Percentiles rank a stretch among this genome's conserved stretches.
Conservation (phyloP, 2,797 vertebrate species). For the Sebastes minor region DNA sequence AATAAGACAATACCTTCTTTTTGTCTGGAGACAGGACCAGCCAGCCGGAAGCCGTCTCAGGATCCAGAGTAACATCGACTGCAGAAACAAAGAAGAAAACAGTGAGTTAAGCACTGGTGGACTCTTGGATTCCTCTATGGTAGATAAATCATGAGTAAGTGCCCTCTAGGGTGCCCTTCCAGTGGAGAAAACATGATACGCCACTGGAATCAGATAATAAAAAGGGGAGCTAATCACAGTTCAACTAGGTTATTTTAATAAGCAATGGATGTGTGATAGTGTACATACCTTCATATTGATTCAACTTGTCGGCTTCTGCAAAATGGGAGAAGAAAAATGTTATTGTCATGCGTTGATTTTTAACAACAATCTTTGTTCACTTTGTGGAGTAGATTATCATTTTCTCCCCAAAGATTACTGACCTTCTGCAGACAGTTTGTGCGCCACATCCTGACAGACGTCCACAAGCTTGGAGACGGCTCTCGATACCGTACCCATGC, state of each 20-base stretch:
- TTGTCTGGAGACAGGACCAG: conserved; percentile 52
- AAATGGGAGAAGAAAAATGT: not conserved
- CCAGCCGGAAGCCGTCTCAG: conserved; percentile 62
- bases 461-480: conserved; percentile 36
- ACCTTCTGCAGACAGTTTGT: conserved; percentile 55
- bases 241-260: not conserved
- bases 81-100: not conserved
- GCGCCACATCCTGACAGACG: conserved; percentile 30
- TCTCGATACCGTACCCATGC: conserved; percentile 30
- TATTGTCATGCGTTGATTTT: not conserved
- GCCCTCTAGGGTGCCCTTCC: no score
- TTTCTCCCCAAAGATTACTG: not conserved
- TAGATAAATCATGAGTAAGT: no score
- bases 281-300: conserved; percentile 50
- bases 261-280: not conserved
- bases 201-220: no score
- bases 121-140: no score
- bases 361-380: not conserved
- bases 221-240: rapidly evolving
- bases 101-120: no score
- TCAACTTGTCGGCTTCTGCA: conserved; percentile 46
- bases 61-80: conserved; percentile 61
- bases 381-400: not conserved
- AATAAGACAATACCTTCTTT: conserved; percentile 41
- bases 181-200: no score